These are phyloP conservation scores for Barnardius zonarius DNA, from an alignment of 2,113 vertebrate genomes.

Conservation along the genomic window DNA sequence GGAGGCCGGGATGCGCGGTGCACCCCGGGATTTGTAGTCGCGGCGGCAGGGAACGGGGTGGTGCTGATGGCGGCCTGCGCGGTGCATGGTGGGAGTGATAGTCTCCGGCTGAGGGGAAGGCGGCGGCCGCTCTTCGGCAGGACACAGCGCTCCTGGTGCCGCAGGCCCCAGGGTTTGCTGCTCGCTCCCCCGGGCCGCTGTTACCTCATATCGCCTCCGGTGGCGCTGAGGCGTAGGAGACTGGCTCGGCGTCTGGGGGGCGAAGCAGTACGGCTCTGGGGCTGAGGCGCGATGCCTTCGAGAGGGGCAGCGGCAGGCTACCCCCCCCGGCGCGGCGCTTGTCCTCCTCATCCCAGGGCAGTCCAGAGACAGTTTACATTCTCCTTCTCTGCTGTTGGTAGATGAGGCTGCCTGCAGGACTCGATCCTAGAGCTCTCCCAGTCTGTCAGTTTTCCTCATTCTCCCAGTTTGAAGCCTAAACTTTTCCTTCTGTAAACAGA, in stretches of 20 bases:
- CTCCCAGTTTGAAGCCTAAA: background rate
- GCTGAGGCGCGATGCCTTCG: no score
- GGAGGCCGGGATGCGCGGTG: background rate
- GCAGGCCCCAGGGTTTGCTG: background rate
- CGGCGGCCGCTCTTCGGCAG: background rate
- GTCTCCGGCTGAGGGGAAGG: background rate
- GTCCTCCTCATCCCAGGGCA: background rate
- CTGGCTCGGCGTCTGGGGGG: background rate
- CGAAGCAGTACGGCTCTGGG: no score
- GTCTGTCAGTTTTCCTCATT: no score
- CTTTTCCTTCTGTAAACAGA: background rate
- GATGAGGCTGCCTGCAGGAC: background rate
- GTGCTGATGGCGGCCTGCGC: accelerated
- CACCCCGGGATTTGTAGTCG: conserved; percentile 14
- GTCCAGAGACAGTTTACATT: background rate
- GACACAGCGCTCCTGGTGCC: accelerated
- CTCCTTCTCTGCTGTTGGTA: background rate
- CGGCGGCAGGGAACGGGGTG: accelerated
- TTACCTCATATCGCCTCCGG: accelerated
- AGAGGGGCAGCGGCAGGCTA: background rate
- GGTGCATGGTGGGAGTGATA: background rate
- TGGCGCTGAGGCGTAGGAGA: background rate
- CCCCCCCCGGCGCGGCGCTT: no score
- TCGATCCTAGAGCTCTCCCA: background rate
- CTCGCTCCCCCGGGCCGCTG: no score